Percentiles rank a stretch among this genome's conserved stretches.
phyloP scores from a whole-genome alignment of 2,113 vertebrate species.

The Rhea americana region DNA sequence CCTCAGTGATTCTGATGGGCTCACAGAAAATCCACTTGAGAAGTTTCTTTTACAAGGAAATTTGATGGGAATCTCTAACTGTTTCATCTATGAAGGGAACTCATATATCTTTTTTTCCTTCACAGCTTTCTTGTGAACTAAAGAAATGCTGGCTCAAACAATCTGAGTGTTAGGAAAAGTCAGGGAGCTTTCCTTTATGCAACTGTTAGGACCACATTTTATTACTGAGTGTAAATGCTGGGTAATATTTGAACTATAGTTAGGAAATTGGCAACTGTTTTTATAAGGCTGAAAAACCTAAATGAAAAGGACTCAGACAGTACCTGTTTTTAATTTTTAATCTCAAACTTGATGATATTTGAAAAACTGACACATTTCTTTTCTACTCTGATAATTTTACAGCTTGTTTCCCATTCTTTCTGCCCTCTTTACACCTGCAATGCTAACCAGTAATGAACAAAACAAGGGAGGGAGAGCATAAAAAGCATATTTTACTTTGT shows the following conservation, averaged over 20 bases:
- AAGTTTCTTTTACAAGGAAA: background rate
- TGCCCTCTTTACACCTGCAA: background rate
- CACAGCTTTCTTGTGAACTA: background rate
- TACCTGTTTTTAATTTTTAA: background rate
- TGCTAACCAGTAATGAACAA: background rate
- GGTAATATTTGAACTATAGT: background rate
- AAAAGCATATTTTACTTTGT: background rate
- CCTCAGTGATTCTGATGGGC: background rate
- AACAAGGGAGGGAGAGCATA: accelerated
- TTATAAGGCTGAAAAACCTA: background rate
- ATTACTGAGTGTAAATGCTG: background rate
- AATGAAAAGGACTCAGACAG: background rate
- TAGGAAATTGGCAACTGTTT: background rate
- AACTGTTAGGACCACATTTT: background rate
- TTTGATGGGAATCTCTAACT: background rate
- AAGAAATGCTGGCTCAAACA: background rate
- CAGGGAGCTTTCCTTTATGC: background rate
- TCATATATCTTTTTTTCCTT: background rate
- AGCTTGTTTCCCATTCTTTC: background rate
- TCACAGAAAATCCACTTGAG: background rate
- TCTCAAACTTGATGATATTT: background rate
- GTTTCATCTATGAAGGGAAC: background rate
- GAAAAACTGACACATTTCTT: background rate
- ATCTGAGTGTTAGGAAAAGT: background rate
- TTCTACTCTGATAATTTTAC: background rate